Evolutionary conservation across 1,140 invertebrate species (phyloP).

Genomic region (Zaprionus ornatus): DNA sequence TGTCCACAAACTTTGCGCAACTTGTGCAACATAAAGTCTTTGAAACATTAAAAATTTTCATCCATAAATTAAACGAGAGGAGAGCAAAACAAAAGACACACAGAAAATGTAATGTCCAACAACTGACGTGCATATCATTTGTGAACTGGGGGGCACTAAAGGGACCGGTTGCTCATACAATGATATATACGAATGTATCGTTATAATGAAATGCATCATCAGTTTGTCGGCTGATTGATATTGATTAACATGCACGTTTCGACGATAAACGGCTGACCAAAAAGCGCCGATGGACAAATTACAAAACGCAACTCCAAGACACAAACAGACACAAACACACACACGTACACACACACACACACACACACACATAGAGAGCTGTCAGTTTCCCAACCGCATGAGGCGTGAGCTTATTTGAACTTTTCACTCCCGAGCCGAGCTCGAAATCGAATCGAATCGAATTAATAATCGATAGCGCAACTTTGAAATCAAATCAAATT

Average conservation of each 20-base stretch:
- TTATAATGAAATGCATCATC: slow-evolving; percentile 72
- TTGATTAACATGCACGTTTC: slow-evolving; percentile 69
- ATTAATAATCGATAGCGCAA: slow-evolving; percentile 63
- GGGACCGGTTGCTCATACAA: slow-evolving; percentile 20
- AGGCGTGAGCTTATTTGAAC: slow-evolving; percentile 39
- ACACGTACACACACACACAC: slow-evolving; percentile 6
- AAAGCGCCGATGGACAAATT: slow-evolving; percentile 65
- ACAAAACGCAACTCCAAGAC: slow-evolving; percentile 60
- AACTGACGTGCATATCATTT: slow-evolving; percentile 52
- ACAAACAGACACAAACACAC: background rate
- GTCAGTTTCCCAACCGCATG: slow-evolving; percentile 56
- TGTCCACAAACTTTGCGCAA: slow-evolving; percentile 37
- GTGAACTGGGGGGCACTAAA: slow-evolving; percentile 39
- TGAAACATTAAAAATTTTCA: slow-evolving; percentile 23
- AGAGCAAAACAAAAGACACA: slow-evolving; percentile 33
- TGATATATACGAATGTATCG: background rate
- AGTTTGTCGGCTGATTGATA: slow-evolving; percentile 60
- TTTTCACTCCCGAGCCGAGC: slow-evolving; percentile 41
- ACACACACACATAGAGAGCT: slow-evolving; percentile 14
- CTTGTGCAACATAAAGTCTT: slow-evolving; percentile 33
- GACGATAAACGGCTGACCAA: slow-evolving; percentile 19
- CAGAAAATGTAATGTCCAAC: slow-evolving; percentile 49
- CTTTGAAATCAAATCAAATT: slow-evolving; percentile 49
- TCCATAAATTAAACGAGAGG: slow-evolving; percentile 30
- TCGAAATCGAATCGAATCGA: slow-evolving; percentile 44